phyloP scores from a whole-genome alignment of 2,888 invertebrate genomes.

The Ischnus inquisitorius region DNA sequence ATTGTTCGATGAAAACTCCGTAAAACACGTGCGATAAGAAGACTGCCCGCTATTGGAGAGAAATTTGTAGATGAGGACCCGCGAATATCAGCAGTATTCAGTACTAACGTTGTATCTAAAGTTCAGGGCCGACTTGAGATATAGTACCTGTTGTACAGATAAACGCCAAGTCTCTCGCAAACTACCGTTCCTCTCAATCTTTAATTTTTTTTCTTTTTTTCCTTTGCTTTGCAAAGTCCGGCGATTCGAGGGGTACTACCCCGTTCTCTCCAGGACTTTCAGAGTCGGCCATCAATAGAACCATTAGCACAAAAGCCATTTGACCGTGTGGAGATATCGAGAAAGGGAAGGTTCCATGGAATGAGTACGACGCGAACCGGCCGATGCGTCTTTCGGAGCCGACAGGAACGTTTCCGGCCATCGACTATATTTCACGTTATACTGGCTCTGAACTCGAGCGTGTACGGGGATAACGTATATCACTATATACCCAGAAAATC shows the following conservation, averaged over 20 bases:
- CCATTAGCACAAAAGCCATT: constrained; percentile 72
- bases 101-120: background rate
- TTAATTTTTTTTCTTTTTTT: constrained; percentile 33
- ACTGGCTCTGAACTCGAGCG: constrained; percentile 30
- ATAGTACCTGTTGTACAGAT: constrained; percentile 30
- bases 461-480: constrained; percentile 41
- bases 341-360: constrained; percentile 24
- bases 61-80: background rate
- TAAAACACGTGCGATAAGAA: background rate
- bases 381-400: constrained; percentile 70
- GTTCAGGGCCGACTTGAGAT: background rate
- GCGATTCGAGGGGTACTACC: constrained; percentile 28
- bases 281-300: constrained; percentile 68
- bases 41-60: background rate
- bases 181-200: constrained; percentile 16
- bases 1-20: background rate
- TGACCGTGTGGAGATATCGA: constrained; percentile 68
- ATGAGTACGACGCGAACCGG: constrained; percentile 44
- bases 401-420: constrained; percentile 75
- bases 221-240: constrained; percentile 15
- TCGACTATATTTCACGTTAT: constrained; percentile 62
- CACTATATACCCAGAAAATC: constrained; percentile 38
- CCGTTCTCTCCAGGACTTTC: constrained; percentile 46
- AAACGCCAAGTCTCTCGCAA: constrained; percentile 9
- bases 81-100: background rate